phyloP scores from a whole-genome alignment of 1,140 invertebrate species.

The Atta cephalotes region DNA sequence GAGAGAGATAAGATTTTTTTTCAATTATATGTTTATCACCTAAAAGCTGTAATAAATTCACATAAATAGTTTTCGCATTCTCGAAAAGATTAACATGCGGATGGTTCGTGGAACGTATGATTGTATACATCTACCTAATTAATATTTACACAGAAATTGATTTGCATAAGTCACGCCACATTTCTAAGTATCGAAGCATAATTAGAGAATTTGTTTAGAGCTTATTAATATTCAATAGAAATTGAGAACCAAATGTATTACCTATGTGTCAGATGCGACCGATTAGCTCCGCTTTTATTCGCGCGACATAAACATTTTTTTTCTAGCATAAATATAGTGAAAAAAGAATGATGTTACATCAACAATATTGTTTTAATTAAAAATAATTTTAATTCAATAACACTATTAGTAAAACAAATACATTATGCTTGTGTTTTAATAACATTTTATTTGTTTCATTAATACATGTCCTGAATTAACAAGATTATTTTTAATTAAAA shows the following conservation, averaged over 20 bases:
- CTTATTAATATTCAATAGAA: not conserved
- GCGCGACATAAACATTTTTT: not conserved
- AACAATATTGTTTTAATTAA: too few relatives aligned
- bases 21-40: not conserved
- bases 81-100: not conserved
- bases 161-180: not conserved
- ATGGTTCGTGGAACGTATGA: not conserved
- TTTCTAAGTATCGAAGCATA: not conserved
- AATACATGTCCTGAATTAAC: too few relatives aligned
- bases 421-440: too few relatives aligned
- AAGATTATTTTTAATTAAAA: too few relatives aligned
- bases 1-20: not conserved
- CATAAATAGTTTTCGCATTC: not conserved
- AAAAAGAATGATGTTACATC: too few relatives aligned
- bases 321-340: not conserved
- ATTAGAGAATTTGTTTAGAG: not conserved
- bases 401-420: too few relatives aligned
- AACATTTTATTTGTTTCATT: too few relatives aligned
- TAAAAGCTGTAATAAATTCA: not conserved
- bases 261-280: not conserved
- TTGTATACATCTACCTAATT: not conserved
- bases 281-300: not conserved
- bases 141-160: slow-evolving; percentile 11
- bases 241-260: not conserved
- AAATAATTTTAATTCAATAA: too few relatives aligned